phyloP scores from a whole-genome alignment of 1,140 invertebrate species.

The Eupristina koningsbergeri region DNA sequence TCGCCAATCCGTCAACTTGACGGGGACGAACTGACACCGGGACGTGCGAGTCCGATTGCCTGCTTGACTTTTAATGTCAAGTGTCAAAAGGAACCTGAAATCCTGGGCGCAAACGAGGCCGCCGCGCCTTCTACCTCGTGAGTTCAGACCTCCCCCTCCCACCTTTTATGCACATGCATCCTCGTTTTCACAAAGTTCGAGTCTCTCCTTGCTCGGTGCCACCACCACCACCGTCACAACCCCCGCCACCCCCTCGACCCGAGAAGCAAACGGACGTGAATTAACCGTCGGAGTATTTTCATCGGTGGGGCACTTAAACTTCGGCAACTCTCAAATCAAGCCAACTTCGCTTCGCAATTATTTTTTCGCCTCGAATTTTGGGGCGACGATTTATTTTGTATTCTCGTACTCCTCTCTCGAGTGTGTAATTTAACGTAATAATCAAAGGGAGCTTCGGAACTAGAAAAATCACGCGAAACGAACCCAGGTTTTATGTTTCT shows the following conservation, averaged over 20 bases:
- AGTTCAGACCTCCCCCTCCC: neutral
- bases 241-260: neutral
- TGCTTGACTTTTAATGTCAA: slow-evolving; percentile 73
- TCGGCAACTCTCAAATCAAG: slow-evolving; percentile 10
- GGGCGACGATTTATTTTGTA: slow-evolving; percentile 3
- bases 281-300: neutral
- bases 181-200: neutral
- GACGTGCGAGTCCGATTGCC: slow-evolving; percentile 63
- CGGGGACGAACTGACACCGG: slow-evolving; percentile 64
- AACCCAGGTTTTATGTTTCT: neutral
- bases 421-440: slow-evolving; percentile 9
- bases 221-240: neutral
- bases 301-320: neutral
- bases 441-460: neutral
- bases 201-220: neutral
- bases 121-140: neutral
- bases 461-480: neutral
- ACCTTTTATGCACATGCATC: slow-evolving; percentile 20
- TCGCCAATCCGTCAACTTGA: slow-evolving; percentile 73
- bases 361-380: slow-evolving; percentile 11
- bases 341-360: neutral
- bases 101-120: slow-evolving; percentile 23
- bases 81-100: slow-evolving; percentile 70
- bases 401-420: neutral
- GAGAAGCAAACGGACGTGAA: too few relatives aligned